phyloP scores from a whole-genome alignment of 2,888 invertebrate species.

The Drosophila emarginata region DNA sequence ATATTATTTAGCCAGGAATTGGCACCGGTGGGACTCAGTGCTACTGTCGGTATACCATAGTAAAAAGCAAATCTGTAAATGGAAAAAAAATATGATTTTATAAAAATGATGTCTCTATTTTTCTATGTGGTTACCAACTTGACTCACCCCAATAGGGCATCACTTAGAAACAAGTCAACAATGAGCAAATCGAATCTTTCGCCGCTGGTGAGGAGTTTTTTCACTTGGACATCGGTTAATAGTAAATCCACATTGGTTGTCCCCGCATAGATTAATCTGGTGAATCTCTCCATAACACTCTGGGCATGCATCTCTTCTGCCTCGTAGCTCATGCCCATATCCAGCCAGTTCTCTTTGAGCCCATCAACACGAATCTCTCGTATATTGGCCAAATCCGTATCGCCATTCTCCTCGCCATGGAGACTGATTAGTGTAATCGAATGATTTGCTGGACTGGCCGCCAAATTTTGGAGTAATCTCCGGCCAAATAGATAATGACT shows the following conservation, averaged over 20 bases:
- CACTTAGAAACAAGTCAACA: conserved; percentile 83
- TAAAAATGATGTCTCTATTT: too few relatives aligned
- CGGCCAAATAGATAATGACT: conserved; percentile 81
- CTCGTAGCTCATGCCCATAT: conserved; percentile 80
- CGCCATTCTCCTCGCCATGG: conserved; percentile 36
- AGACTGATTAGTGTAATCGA: conserved; percentile 81
- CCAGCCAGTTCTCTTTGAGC: conserved; percentile 79
- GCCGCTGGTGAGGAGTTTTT: conserved; percentile 71
- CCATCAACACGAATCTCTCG: conserved; percentile 78
- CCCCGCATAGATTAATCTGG: conserved; percentile 80
- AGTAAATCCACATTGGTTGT: conserved; percentile 80
- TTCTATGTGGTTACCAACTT: too few relatives aligned
- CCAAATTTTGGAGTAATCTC: conserved; percentile 75
- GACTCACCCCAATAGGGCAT: conserved; percentile 82
- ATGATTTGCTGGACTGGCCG: conserved; percentile 73
- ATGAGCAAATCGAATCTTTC: conserved; percentile 80
- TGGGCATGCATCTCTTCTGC: conserved; percentile 78
- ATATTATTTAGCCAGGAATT: conserved; percentile 83
- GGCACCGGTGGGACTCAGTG: conserved; percentile 82
- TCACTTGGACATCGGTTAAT: conserved; percentile 73
- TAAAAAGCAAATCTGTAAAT: conserved; percentile 79
- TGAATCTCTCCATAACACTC: conserved; percentile 80
- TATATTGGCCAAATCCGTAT: conserved; percentile 56
- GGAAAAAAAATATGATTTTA: background rate
- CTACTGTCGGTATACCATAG: conserved; percentile 80